Conservation (phyloP, 2,888 invertebrate species). For the Heteromyza rotundicornis region DNA sequence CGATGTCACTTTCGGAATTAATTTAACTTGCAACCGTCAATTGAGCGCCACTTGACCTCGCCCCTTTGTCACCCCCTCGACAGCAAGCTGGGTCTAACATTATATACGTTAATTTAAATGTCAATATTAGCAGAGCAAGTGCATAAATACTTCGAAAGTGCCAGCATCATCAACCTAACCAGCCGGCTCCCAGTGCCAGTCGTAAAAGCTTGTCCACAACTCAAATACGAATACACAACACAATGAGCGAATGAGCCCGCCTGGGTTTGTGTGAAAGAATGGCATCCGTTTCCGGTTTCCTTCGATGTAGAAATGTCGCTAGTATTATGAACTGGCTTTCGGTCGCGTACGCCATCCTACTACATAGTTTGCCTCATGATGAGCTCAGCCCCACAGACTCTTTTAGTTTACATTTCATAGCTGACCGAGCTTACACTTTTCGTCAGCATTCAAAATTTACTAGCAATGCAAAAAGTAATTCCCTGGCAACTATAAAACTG, state of each 20-base stretch:
- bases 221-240: background rate
- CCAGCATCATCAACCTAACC: background rate
- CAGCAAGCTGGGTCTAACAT: slow-evolving; percentile 30
- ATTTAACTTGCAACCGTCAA: background rate
- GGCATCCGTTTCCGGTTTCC: slow-evolving; percentile 32
- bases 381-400: too few species aligned
- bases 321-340: slow-evolving; percentile 11
- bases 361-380: background rate
- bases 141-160: background rate
- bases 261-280: slow-evolving; percentile 45
- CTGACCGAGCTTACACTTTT: too few species aligned
- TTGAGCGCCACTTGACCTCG: background rate
- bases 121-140: slow-evolving; percentile 45
- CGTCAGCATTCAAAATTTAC: too few species aligned
- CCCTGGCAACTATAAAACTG: background rate
- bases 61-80: slow-evolving; percentile 22
- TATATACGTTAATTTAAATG: slow-evolving; percentile 50
- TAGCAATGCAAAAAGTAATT: slow-evolving; percentile 2
- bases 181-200: slow-evolving; percentile 14
- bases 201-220: slow-evolving; percentile 3
- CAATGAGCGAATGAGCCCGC: slow-evolving; percentile 4
- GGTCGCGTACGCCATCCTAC: background rate
- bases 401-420: too few species aligned
- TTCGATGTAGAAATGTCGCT: slow-evolving; percentile 13
- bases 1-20: background rate